Conservation (phyloP, 35 echinoderm and acorn worm species). For the Antedon bifida region DNA sequence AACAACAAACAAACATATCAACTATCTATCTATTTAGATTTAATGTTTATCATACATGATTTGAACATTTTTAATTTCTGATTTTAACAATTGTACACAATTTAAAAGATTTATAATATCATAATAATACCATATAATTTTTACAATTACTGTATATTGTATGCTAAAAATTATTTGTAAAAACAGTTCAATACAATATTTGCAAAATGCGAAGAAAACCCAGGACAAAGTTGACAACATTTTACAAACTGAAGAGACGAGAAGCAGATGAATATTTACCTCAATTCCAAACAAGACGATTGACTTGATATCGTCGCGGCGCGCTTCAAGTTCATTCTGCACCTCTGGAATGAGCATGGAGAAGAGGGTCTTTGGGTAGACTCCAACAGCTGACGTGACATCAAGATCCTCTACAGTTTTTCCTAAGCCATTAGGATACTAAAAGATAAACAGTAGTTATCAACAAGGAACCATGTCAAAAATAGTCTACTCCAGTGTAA, state of each 20-base stretch:
- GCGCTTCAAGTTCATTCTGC: slow-evolving; percentile 34
- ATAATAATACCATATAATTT: no score
- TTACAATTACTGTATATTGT: no score
- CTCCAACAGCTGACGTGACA: slow-evolving; percentile 39
- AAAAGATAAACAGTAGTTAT: no score
- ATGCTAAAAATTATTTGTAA: no score
- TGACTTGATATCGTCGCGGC: slow-evolving; percentile 37
- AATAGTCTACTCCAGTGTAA: no score
- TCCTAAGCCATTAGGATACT: slow-evolving; percentile 93
- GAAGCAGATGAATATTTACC: slow-evolving; percentile 36
- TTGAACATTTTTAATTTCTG: not conserved
- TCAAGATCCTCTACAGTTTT: slow-evolving; percentile 64
- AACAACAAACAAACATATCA: not conserved
- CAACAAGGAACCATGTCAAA: no score
- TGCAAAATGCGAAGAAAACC: no score
- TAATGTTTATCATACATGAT: not conserved
- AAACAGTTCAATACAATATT: no score
- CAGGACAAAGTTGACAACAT: no score
- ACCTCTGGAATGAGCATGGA: slow-evolving; percentile 89
- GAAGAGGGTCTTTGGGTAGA: slow-evolving; percentile 75
- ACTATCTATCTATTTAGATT: not conserved
- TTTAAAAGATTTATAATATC: no score
- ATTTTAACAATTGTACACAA: not conserved
- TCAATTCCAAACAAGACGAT: slow-evolving; percentile 90
- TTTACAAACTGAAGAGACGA: not conserved